Conservation (phyloP, 2,888 invertebrate genomes). For the Electrophaes corylata region DNA sequence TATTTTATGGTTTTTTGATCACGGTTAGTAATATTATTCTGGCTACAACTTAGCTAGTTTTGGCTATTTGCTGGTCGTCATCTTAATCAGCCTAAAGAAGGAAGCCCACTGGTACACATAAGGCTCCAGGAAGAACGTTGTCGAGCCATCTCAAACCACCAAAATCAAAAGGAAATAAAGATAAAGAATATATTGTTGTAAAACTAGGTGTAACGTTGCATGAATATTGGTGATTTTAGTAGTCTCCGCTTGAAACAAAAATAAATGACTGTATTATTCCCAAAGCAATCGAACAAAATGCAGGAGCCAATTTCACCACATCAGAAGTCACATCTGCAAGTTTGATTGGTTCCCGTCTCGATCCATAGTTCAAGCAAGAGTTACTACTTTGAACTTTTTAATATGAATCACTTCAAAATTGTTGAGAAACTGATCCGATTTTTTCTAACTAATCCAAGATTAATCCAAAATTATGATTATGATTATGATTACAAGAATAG, state of each 20-base stretch:
- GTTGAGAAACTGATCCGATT: too few relatives aligned
- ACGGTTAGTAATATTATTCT: not conserved
- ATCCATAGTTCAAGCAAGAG: slow-evolving; percentile 5
- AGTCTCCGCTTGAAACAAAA: not conserved
- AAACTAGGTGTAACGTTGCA: too few relatives aligned
- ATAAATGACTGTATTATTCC: slow-evolving; percentile 3
- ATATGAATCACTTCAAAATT: not conserved
- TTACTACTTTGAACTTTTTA: slow-evolving; percentile 33
- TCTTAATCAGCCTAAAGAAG: too few relatives aligned
- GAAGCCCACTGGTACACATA: too few relatives aligned
- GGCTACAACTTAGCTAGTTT: not conserved
- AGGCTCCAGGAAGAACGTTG: too few relatives aligned
- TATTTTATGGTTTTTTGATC: slow-evolving; percentile 16
- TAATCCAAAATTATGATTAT: not conserved
- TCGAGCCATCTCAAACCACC: too few relatives aligned
- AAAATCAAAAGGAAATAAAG: too few relatives aligned
- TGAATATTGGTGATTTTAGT: too few relatives aligned
- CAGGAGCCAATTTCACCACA: slow-evolving; percentile 50
- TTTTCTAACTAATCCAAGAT: not conserved
- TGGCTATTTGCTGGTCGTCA: too few relatives aligned
- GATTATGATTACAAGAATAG: too few relatives aligned
- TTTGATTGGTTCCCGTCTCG: slow-evolving; percentile 65
- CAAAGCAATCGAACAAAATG: slow-evolving; percentile 30
- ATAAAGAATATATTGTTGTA: too few relatives aligned
- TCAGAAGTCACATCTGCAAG: slow-evolving; percentile 78